phyloP scores from a whole-genome alignment of 2,797 vertebrate genomes.

The Amazonetta brasiliensis region DNA sequence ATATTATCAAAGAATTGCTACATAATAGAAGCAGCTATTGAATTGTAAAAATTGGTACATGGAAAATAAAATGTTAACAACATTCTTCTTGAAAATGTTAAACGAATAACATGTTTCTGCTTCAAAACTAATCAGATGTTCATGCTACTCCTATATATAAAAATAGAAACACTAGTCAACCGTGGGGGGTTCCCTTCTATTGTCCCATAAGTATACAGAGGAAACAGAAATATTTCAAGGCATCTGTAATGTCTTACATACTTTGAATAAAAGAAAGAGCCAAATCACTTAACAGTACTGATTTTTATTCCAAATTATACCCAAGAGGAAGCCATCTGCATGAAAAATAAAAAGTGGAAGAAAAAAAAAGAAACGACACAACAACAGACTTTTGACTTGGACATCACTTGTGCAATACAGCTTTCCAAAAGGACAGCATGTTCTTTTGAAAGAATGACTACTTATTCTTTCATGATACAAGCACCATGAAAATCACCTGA shows the following conservation, averaged over 20 bases:
- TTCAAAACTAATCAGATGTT: neutral
- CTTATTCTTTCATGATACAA: slow-evolving; percentile 37
- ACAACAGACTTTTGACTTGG: slow-evolving; percentile 19
- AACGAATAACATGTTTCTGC: neutral
- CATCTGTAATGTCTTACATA: slow-evolving; percentile 71
- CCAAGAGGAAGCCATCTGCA: slow-evolving; percentile 72
- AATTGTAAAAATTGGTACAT: neutral
- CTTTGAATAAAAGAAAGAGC: slow-evolving; percentile 63
- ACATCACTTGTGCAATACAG: slow-evolving; percentile 61
- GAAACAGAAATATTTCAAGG: slow-evolving; percentile 67
- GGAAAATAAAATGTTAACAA: neutral
- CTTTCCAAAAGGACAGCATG: slow-evolving; percentile 63
- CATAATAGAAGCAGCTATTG: neutral
- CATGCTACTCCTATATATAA: slow-evolving; percentile 1
- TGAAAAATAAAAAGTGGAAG: slow-evolving; percentile 59
- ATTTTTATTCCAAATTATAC: slow-evolving; percentile 70
- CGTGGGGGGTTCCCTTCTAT: slow-evolving; percentile 62
- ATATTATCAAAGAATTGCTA: neutral
- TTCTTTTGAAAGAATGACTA: slow-evolving; percentile 60
- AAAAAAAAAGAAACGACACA: neutral
- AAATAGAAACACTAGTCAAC: slow-evolving; percentile 60
- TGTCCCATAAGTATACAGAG: slow-evolving; percentile 58
- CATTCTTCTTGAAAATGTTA: neutral
- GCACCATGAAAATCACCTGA: slow-evolving; percentile 54
- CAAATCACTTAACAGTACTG: slow-evolving; percentile 63